Percentiles rank a stretch among this genome's conserved stretches.
Evolutionary conservation across 2,113 vertebrate genomes (phyloP).

Genomic region (Thalassoma bifasciatum): DNA sequence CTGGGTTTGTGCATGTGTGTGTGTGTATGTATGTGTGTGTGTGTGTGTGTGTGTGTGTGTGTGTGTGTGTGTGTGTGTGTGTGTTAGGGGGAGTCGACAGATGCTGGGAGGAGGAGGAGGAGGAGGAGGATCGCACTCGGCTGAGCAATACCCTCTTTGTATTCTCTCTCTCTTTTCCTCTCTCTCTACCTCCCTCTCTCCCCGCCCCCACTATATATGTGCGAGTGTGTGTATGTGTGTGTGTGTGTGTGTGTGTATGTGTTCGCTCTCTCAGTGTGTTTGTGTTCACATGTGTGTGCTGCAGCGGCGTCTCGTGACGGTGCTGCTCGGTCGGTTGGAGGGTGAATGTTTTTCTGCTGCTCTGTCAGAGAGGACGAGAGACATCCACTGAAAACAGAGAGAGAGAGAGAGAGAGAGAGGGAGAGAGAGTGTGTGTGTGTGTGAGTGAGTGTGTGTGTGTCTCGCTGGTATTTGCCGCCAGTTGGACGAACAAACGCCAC

Average conservation of each 20-base stretch:
- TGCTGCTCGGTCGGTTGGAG: slow-evolving; percentile 29
- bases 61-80: slow-evolving; percentile 21
- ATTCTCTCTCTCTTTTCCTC: slow-evolving; percentile 33
- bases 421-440: slow-evolving; percentile 10
- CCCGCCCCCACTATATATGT: slow-evolving; percentile 15
- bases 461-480: neutral
- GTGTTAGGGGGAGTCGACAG: slow-evolving; percentile 15
- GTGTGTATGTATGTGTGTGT: no score
- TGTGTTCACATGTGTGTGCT: slow-evolving; percentile 4
- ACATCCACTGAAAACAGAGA: neutral
- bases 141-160: slow-evolving; percentile 29
- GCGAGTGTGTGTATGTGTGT: slow-evolving; percentile 18
- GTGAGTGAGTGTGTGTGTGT: slow-evolving; percentile 13
- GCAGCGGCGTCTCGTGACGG: slow-evolving; percentile 9
- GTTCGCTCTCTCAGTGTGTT: slow-evolving; percentile 10
- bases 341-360: slow-evolving; percentile 23
- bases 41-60: slow-evolving; percentile 18
- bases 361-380: slow-evolving; percentile 10
- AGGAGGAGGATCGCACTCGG: slow-evolving; percentile 13
- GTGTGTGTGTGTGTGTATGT: slow-evolving; percentile 16
- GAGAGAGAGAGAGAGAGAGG: neutral
- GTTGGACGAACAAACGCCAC: neutral
- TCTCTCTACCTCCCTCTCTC: slow-evolving; percentile 25
- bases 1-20: neutral
- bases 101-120: slow-evolving; percentile 33